Evolutionary conservation across 2,888 invertebrate species (phyloP).

Genomic region (Papilio protenor): DNA sequence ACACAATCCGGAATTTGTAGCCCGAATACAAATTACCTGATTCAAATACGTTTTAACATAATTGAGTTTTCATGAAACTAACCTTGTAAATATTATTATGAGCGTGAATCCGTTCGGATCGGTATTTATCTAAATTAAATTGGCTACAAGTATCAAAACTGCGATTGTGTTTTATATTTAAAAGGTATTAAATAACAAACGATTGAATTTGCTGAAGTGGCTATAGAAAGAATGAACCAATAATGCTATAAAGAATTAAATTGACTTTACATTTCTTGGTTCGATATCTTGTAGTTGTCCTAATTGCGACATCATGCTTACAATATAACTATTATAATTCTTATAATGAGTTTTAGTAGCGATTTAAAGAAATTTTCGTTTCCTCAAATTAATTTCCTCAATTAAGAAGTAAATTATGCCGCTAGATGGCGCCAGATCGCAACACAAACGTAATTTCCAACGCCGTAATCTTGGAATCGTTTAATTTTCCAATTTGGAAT

Average conservation of each 20-base stretch:
- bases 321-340: neutral
- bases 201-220: neutral
- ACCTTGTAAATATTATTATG: neutral
- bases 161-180: neutral
- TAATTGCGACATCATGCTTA: neutral
- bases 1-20: constrained; percentile 5
- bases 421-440: neutral
- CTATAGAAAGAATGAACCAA: neutral
- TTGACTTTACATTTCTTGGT: neutral
- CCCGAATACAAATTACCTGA: constrained; percentile 12
- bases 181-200: neutral
- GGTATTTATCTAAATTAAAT: neutral
- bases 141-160: neutral
- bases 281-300: neutral
- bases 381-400: neutral
- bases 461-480: constrained; percentile 8
- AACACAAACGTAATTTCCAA: neutral
- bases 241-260: neutral
- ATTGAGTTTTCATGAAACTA: neutral
- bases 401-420: neutral
- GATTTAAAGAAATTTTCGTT: neutral
- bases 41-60: neutral
- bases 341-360: neutral
- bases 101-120: neutral
- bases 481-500: constrained; percentile 11